Evolutionary conservation across 1,140 invertebrate species (phyloP).

Genomic region (Neodiprion pinetum): DNA sequence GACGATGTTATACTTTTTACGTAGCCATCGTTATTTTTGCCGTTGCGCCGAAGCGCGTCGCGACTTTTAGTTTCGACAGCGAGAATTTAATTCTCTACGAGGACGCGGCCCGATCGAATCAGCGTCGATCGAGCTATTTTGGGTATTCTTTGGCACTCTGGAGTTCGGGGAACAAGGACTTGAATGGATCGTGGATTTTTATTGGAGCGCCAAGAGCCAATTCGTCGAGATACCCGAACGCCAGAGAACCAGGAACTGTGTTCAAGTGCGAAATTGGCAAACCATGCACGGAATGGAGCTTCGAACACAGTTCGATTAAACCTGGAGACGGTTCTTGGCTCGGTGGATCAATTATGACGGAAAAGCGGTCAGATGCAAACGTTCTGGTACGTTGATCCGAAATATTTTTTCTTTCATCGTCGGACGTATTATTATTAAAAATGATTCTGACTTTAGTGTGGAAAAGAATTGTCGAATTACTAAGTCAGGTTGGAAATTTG

Average conservation of each 20-base stretch:
- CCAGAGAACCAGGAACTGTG: conserved; percentile 43
- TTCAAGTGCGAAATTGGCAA: conserved; percentile 34
- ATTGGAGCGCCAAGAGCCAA: conserved; percentile 46
- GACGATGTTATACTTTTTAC: too few relatives aligned
- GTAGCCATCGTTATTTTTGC: not conserved
- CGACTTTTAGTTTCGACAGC: not conserved
- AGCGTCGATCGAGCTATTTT: not conserved
- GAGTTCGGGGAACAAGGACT: not conserved
- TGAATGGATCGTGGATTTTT: conserved; percentile 26
- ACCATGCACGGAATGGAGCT: conserved; percentile 31
- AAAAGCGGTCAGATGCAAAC: conserved; percentile 35
- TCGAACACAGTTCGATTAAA: conserved; percentile 29
- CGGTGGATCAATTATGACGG: conserved; percentile 38
- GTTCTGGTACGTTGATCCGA: conserved; percentile 36
- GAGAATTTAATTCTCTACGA: not conserved
- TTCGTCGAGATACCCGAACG: conserved; percentile 17
- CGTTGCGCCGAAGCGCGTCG: not conserved
- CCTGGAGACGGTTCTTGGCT: conserved; percentile 39
- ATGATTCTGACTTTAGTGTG: too few relatives aligned
- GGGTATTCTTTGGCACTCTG: not conserved
- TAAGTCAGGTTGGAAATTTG: not conserved
- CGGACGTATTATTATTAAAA: not conserved
- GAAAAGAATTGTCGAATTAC: not conserved
- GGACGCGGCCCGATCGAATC: not conserved
- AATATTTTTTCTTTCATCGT: not conserved